phyloP scores from a whole-genome alignment of 2,888 invertebrate genomes.

The Cremastinae sp. region DNA sequence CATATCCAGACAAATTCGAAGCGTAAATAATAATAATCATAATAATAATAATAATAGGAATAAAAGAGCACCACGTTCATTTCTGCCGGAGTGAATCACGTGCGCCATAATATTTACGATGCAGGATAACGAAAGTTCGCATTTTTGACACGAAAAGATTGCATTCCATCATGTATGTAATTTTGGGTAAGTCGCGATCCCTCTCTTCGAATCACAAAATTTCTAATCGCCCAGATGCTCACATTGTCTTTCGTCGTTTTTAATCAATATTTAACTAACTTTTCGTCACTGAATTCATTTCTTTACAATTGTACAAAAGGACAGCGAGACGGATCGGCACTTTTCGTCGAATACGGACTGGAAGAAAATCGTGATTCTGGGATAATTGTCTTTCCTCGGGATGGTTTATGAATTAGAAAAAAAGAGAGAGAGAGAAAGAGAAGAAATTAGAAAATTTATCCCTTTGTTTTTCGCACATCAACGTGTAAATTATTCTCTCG shows the following conservation, averaged over 20 bases:
- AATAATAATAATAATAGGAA: neutral
- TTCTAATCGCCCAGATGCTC: neutral
- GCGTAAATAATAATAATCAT: slow-evolving; percentile 1
- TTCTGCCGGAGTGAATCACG: neutral
- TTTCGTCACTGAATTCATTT: slow-evolving; percentile 53
- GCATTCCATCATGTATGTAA: slow-evolving; percentile 46
- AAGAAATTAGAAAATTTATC: too few relatives aligned
- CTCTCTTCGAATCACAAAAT: neutral
- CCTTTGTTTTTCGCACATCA: too few relatives aligned
- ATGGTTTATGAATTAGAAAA: slow-evolving; percentile 1
- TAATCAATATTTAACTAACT: slow-evolving; percentile 52
- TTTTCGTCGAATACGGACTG: neutral
- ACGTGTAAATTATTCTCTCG: too few relatives aligned
- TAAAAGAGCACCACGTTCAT: too few relatives aligned
- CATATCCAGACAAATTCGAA: slow-evolving; percentile 3
- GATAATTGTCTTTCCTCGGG: neutral
- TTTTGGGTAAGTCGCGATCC: slow-evolving; percentile 48
- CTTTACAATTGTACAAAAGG: slow-evolving; percentile 61
- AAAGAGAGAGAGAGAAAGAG: too few relatives aligned
- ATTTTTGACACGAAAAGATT: slow-evolving; percentile 18
- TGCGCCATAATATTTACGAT: neutral
- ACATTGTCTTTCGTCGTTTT: slow-evolving; percentile 2
- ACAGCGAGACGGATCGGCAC: slow-evolving; percentile 32
- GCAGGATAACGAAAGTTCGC: slow-evolving; percentile 31
- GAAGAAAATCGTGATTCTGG: slow-evolving; percentile 19